Percentiles rank a stretch among this genome's conserved stretches.
These are phyloP conservation scores for Brachionus angularis DNA, from an alignment of 1,140 invertebrate genomes.

Conservation along the genomic window DNA sequence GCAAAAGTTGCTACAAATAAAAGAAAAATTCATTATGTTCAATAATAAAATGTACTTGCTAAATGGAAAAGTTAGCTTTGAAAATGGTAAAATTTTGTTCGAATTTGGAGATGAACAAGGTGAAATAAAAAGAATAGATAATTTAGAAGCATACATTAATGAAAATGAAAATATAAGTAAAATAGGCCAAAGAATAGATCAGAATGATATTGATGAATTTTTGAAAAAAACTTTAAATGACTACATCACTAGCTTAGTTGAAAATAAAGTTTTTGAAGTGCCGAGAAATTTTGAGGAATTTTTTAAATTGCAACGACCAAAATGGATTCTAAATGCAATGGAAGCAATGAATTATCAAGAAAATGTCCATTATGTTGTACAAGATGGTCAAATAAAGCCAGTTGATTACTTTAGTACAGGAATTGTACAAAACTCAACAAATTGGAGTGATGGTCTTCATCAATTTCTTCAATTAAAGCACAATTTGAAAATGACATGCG, in stretches of 20 bases:
- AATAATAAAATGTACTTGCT: background rate
- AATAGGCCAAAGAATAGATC: background rate
- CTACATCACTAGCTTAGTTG: background rate
- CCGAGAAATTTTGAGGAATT: background rate
- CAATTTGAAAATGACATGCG: background rate
- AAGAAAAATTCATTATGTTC: background rate
- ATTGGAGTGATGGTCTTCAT: slow-evolving; percentile 37
- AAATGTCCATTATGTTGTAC: slow-evolving; percentile 10
- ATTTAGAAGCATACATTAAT: background rate
- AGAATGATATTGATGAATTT: background rate
- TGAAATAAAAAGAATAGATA: background rate
- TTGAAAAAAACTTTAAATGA: background rate
- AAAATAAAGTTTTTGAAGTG: background rate
- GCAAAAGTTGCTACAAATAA: background rate
- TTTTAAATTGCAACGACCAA: background rate
- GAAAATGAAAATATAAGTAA: background rate
- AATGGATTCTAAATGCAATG: background rate
- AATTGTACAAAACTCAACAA: background rate
- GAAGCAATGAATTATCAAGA: background rate
- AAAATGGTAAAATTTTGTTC: background rate
- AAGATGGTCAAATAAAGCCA: slow-evolving; percentile 12
- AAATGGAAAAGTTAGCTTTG: background rate
- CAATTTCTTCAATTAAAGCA: slow-evolving; percentile 35
- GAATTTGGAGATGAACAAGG: background rate
- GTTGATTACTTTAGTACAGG: slow-evolving; percentile 21